Percentiles rank a stretch among this genome's conserved stretches.
Conservation (phyloP, 2,797 vertebrate genomes). For the Sebastiscus albofasciatus region DNA sequence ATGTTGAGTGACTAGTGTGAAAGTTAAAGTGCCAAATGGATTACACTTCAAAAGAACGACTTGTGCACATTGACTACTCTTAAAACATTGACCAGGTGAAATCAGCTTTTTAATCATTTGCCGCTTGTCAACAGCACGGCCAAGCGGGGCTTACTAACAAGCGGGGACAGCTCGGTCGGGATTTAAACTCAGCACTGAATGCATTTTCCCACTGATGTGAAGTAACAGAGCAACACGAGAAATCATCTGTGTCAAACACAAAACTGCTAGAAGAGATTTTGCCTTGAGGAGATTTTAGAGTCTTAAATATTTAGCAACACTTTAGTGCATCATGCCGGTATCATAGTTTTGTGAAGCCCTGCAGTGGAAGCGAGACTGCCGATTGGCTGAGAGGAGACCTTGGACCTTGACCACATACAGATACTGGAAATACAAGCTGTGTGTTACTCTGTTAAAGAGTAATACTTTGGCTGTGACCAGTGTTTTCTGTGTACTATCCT, state of each 20-base stretch:
- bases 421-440: background rate
- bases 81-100: constrained; percentile 37
- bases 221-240: background rate
- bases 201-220: background rate
- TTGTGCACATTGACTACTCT: background rate
- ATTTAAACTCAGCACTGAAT: background rate
- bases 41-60: constrained; percentile 6
- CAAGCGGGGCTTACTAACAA: background rate
- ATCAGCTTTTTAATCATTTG: constrained; percentile 40
- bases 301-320: constrained; percentile 32
- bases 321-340: background rate
- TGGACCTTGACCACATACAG: constrained; percentile 26
- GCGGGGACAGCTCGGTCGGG: background rate
- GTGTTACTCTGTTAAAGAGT: constrained; percentile 12
- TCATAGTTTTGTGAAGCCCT: no score
- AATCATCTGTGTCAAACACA: constrained; percentile 11
- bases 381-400: constrained; percentile 13
- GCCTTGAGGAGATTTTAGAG: background rate
- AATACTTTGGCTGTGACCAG: background rate
- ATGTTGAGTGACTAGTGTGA: constrained; percentile 40
- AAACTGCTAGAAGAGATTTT: constrained; percentile 1
- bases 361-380: background rate
- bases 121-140: background rate
- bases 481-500: background rate
- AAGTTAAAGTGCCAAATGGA: constrained; percentile 38